A percentile compares a stretch with the other conserved stretches of the same genome.
These are phyloP conservation scores for Clinocottus analis DNA, from an alignment of 2,113 vertebrate species.

Conservation along the genomic window DNA sequence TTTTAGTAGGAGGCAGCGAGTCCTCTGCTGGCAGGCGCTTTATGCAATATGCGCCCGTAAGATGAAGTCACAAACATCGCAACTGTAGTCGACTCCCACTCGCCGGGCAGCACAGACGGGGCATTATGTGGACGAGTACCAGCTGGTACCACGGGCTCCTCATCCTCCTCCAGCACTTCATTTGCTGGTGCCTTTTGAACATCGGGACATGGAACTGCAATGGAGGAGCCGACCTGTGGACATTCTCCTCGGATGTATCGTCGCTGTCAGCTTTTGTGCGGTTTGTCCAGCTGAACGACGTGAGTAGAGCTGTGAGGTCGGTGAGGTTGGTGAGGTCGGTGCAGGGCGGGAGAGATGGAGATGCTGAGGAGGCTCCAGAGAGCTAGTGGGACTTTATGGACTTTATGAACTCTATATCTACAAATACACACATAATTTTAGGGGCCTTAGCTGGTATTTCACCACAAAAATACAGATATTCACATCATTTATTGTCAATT, in stretches of 20 bases:
- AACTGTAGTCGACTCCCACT: slow-evolving; percentile 84
- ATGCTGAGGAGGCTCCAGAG: slow-evolving; percentile 18
- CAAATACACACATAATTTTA: background rate
- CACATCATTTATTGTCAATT: background rate
- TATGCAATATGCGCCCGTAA: slow-evolving; percentile 76
- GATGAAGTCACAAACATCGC: slow-evolving; percentile 85
- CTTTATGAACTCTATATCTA: background rate
- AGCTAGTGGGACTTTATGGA: background rate
- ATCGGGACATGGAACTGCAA: slow-evolving; percentile 79
- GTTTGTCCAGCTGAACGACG: slow-evolving; percentile 72
- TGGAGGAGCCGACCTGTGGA: slow-evolving; percentile 59
- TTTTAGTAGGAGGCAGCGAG: slow-evolving; percentile 80
- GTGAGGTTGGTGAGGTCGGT: background rate
- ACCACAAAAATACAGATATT: background rate
- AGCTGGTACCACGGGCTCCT: slow-evolving; percentile 82
- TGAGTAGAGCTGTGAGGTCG: slow-evolving; percentile 67
- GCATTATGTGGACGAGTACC: slow-evolving; percentile 84
- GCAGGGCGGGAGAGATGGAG: background rate
- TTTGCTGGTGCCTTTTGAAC: slow-evolving; percentile 63
- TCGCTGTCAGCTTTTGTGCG: slow-evolving; percentile 54
- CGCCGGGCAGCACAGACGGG: slow-evolving; percentile 77
- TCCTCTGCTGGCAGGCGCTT: slow-evolving; percentile 74
- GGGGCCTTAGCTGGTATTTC: background rate
- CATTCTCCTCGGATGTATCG: slow-evolving; percentile 58
- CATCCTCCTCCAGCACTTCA: slow-evolving; percentile 73